Conservation (phyloP, 1,140 invertebrate species). For the Hypsibius dujardini region DNA sequence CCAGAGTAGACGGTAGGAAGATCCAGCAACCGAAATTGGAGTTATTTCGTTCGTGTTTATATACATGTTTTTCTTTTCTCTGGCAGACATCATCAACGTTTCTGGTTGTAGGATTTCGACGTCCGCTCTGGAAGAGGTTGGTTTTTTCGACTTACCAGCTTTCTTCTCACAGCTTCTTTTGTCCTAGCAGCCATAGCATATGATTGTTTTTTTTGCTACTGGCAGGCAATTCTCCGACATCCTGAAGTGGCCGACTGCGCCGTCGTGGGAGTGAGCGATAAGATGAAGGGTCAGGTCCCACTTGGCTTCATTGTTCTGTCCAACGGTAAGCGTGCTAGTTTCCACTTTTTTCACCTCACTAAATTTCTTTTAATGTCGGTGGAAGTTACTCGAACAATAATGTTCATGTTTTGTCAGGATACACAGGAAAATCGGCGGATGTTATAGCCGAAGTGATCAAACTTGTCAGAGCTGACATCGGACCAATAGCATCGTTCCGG, state of each 20-base stretch:
- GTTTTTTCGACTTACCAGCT: not conserved
- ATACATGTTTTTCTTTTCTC: not conserved
- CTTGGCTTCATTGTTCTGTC: slow-evolving; percentile 62
- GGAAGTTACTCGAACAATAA: not conserved
- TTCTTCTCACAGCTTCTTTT: not conserved
- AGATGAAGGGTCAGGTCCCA: slow-evolving; percentile 70
- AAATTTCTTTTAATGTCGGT: not conserved
- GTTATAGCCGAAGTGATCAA: slow-evolving; percentile 31
- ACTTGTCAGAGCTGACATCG: slow-evolving; percentile 56
- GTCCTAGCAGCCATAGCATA: not conserved
- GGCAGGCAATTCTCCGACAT: slow-evolving; percentile 54
- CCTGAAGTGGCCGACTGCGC: slow-evolving; percentile 59
- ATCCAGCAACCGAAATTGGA: not conserved
- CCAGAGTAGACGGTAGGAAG: slow-evolving; percentile 52
- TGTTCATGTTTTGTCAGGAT: not conserved
- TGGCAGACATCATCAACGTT: slow-evolving; percentile 74
- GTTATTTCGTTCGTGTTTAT: not conserved
- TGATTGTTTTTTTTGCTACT: not conserved
- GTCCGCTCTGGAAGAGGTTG: slow-evolving; percentile 57
- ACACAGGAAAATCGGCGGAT: slow-evolving; percentile 24
- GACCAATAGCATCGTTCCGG: slow-evolving; percentile 70
- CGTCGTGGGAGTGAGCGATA: slow-evolving; percentile 69
- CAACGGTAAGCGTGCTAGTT: slow-evolving; percentile 33
- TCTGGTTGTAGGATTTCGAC: slow-evolving; percentile 75
- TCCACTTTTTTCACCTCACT: not conserved